phyloP scores from a whole-genome alignment of 2,888 invertebrate species.

The Lathronympha strigana region DNA sequence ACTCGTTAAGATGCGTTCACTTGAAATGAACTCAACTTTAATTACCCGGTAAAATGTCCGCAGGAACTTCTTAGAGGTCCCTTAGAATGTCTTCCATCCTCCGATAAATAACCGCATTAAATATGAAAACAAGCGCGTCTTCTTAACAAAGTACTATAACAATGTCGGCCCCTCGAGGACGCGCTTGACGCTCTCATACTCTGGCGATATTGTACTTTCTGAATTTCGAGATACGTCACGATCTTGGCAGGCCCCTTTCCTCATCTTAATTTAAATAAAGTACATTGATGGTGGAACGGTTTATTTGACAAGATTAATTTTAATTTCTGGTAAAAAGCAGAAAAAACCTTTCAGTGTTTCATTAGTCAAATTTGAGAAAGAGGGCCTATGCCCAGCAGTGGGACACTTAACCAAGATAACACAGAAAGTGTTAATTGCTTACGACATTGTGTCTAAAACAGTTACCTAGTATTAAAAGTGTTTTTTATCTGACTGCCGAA shows the following conservation, averaged over 20 bases:
- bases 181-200: constrained; percentile 27
- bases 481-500: no score
- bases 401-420: no score
- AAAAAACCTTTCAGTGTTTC: background rate
- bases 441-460: no score
- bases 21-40: background rate
- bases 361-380: background rate
- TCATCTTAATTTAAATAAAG: constrained; percentile 14
- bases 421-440: no score
- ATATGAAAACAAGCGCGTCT: constrained; percentile 31
- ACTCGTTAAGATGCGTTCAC: background rate
- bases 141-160: constrained; percentile 39
- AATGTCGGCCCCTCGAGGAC: constrained; percentile 31
- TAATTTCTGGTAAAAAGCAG: background rate
- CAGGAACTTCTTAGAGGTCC: background rate
- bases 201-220: constrained; percentile 33
- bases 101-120: constrained; percentile 28
- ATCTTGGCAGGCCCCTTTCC: constrained; percentile 23
- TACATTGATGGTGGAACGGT: background rate
- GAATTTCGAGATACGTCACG: constrained; percentile 39
- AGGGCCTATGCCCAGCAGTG: no score
- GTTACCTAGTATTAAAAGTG: no score
- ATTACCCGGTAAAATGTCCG: background rate
- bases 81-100: background rate
- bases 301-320: background rate